A percentile compares a stretch with the other conserved stretches of the same genome.
Evolutionary conservation across 2,888 invertebrate species (phyloP).

Genomic region (Ptychoptera contaminata): DNA sequence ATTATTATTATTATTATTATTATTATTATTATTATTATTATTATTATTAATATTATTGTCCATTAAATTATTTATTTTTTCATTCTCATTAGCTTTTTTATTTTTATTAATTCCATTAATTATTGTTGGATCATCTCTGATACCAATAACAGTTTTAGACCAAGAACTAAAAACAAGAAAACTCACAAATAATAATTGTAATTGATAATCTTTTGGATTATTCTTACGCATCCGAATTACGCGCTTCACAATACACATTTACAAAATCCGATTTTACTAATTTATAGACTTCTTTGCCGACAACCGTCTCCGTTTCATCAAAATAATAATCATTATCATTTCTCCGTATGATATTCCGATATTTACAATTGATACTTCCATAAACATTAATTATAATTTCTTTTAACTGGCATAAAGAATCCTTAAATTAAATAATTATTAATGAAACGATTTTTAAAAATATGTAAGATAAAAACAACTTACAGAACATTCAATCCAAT

Average conservation of each 20-base stretch:
- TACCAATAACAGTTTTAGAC: constrained; percentile 31
- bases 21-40: constrained; percentile 33
- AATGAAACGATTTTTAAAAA: constrained; percentile 1
- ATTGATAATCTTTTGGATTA: too few species aligned
- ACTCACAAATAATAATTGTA: too few species aligned
- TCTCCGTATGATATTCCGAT: constrained; percentile 53
- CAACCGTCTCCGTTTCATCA: constrained; percentile 36
- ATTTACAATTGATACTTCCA: constrained; percentile 34
- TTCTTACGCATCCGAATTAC: constrained; percentile 29
- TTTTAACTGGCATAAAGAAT: constrained; percentile 27
- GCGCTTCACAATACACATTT: constrained; percentile 48
- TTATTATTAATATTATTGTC: constrained; percentile 21
- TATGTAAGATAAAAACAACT: constrained; percentile 11
- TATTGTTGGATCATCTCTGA: constrained; percentile 29
- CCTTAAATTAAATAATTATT: constrained; percentile 14
- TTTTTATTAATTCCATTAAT: too few species aligned
- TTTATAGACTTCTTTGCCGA: constrained; percentile 35
- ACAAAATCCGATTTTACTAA: constrained; percentile 56
- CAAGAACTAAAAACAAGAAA: not conserved
- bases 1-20: not conserved
- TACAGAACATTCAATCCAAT: constrained; percentile 69
- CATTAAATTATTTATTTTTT: constrained; percentile 31
- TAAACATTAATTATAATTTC: constrained; percentile 21
- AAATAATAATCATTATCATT: constrained; percentile 43
- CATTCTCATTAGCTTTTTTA: constrained; percentile 12